Evolutionary conservation across 2,113 vertebrate genomes (phyloP), one percentile per base, ranked within the genome.

Genomic region (Lamprologus tigripictilis): DNA sequence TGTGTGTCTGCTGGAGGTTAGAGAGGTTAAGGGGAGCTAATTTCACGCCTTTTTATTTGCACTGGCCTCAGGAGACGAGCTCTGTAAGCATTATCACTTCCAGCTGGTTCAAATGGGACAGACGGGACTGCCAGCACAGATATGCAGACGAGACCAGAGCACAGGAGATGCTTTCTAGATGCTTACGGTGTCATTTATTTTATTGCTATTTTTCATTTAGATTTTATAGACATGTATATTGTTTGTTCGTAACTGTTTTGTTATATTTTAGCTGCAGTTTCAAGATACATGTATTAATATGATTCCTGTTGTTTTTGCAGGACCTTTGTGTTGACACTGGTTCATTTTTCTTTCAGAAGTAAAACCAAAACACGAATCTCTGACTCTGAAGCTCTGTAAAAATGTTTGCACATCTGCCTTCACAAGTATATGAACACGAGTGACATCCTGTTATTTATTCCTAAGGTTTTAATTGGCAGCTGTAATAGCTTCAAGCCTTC

Each of bases 11-110:
- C 81, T 82, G 53, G 81, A 90, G 92, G 92, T 92, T 80, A 88
- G 86, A 89, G 89, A 90, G 96, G 96, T 95, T 96, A 95, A 96
- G 89, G 94, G 88, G 96, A 96, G 94, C 95, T 95, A 95, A 96
- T 96, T 96, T 96, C 96, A 96, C 86, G 92, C 89, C 94, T 95
- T 91, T 96, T 96, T 96, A 96, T 96, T 95, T 95, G 89, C 82
- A 21, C 61, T 80, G 87, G 93, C 96, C 96, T 94, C 96, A 90
- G 82, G 95, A 93, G 92, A 93, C 92, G 73, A 88, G 89, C 92
- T 94, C 86, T 85, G 85, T 92, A 90, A 95, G 92, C 92, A 94
- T 94, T 93, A 96, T 95, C 95, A 90, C 91, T 92, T 94, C 93
- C 87, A 96, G 95, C 96, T 96, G 96, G 90, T 91, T 94, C 85